Base-by-base conservation (phyloP, 2,113 vertebrate genomes). In the Narcine bancroftii region DNA sequence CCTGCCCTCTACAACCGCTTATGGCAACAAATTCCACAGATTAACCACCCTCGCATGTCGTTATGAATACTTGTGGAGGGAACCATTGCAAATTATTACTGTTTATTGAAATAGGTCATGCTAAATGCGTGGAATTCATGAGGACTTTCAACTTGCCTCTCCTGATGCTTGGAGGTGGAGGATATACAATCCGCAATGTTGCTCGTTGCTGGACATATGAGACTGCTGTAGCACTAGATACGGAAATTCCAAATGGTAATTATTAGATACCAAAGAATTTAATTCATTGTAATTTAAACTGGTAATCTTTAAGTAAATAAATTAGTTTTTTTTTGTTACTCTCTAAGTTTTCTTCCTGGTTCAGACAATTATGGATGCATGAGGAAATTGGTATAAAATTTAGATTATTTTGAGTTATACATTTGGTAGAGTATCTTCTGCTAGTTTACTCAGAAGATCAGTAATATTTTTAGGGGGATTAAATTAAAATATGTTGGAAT, bases 131-230 rank as follows among this genome's bases (percentile, higher is more conserved):
- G 92, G 96, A 97, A 94, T 97, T 97, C 94, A 96, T 97, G 24
- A 97, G 97, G 93, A 97, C 96, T 75, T 97, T 97, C 92, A 97
- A 97, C 93, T 95, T 97, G 93, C 97, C 97, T 0, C 93, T 97
- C 81, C 94, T 97, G 93, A 97, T 97, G 96, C 95, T 97, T 81
- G 97, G 97, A 65, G 97, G 97, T 93, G 97, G 96, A 72, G 97
- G 97, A 47, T 97, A 97, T 39, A 97, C 97, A 0, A 97, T 97
- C 92, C 96, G 96, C 26, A 97, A 97, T 3, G 97, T 97, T 92
- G 96, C 97, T 94, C 96, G 97, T 21, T 97, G 97, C 92, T 97
- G 97, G 97, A 97, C 97, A 0, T 97, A 97, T 1, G 97, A 97
- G 93, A 97, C 97, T 92, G 96, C 97, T 92, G 97, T 97, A 93